phyloP scores from a whole-genome alignment of 1,140 invertebrate species.

The Venturia canescens region DNA sequence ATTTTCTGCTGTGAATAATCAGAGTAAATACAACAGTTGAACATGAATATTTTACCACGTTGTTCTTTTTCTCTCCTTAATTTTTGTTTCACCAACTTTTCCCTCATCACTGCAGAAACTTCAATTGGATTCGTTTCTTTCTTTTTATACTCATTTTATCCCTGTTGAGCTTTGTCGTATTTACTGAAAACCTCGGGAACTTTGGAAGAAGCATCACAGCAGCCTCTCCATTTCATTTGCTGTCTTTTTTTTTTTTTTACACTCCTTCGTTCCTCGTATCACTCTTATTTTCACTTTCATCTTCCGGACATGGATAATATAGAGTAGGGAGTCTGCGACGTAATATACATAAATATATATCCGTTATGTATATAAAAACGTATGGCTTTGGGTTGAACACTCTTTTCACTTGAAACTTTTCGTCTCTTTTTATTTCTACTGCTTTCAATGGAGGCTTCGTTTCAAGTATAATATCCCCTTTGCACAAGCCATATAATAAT shows the following conservation, averaged over 20 bases:
- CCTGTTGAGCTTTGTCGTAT: no score
- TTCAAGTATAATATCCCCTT: background rate
- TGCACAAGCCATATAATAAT: background rate
- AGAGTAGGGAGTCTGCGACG: conserved; percentile 14
- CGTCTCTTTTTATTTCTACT: background rate
- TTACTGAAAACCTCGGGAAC: no score
- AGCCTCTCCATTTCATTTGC: no score
- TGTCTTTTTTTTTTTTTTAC: conserved; percentile 12
- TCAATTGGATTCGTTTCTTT: no score
- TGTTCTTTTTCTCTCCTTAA: background rate
- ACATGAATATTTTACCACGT: background rate
- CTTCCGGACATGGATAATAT: conserved; percentile 15
- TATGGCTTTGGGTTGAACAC: conserved; percentile 7
- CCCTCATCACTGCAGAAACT: no score
- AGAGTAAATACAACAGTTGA: no score
- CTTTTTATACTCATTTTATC: no score
- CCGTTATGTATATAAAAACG: background rate
- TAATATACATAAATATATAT: conserved; percentile 5
- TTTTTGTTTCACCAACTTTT: no score
- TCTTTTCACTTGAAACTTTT: conserved; percentile 24
- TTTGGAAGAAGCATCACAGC: no score
- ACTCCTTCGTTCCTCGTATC: conserved; percentile 3
- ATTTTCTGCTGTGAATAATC: background rate
- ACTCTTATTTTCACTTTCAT: conserved; percentile 34
- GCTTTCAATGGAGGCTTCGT: background rate